Conservation (phyloP, 30 jellyfish, hydroid and myxozoan genomes). For the Pelagia noctiluca region DNA sequence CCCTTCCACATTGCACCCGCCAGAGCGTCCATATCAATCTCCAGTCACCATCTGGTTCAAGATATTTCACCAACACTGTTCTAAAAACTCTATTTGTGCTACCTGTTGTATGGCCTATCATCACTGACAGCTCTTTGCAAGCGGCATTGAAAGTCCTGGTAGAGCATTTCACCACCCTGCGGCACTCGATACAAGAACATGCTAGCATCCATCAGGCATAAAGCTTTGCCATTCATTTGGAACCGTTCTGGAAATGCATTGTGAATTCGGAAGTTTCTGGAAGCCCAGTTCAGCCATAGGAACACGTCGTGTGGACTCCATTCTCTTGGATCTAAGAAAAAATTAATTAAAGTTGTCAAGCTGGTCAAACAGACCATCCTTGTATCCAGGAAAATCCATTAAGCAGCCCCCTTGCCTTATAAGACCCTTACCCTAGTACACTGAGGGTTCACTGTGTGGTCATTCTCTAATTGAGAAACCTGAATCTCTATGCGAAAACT, state of each 20-base stretch:
- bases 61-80: too few species aligned
- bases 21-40: too few species aligned
- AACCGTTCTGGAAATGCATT: constrained; percentile 85
- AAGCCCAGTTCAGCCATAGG: constrained; percentile 95
- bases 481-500: too few species aligned
- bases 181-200: constrained; percentile 97
- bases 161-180: constrained; percentile 94
- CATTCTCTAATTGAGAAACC: too few species aligned
- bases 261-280: constrained; percentile 73
- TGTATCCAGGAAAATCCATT: background rate
- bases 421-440: too few species aligned
- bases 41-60: too few species aligned
- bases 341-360: background rate
- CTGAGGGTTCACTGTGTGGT: too few species aligned
- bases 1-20: too few species aligned
- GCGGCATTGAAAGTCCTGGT: constrained; percentile 94
- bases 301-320: constrained; percentile 92
- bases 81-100: background rate
- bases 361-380: background rate
- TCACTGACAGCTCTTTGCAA: constrained; percentile 87
- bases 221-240: constrained; percentile 98
- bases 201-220: constrained; percentile 94
- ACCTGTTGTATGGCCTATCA: constrained; percentile 69
- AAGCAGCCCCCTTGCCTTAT: too few species aligned
- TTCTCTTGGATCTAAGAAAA: constrained; percentile 87